A percentile compares a stretch with the other conserved stretches of the same genome.
Conservation (phyloP, 2,113 vertebrate species). For the Thymallus thymallus region DNA sequence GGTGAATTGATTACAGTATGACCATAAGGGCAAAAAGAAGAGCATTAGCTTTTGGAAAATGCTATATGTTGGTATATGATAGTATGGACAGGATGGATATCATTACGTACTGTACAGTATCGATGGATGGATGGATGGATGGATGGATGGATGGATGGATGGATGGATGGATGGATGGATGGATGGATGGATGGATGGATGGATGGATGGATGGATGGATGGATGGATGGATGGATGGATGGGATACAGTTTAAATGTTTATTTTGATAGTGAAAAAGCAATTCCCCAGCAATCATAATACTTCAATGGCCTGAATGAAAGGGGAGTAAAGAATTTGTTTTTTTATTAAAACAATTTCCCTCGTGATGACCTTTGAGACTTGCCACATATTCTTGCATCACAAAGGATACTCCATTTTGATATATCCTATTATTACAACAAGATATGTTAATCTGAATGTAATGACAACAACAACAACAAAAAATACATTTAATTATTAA, state of each 20-base stretch:
- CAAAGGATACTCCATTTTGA: slow-evolving; percentile 1
- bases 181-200: background rate
- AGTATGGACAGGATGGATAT: background rate
- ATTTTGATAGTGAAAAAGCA: background rate
- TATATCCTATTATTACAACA: slow-evolving; percentile 24
- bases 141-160: background rate
- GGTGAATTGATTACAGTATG: too few relatives aligned
- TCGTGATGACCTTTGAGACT: background rate
- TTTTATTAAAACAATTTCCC: background rate
- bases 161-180: background rate
- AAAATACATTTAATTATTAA: slow-evolving; percentile 18
- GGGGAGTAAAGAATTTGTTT: background rate
- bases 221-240: background rate
- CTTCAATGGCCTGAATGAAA: background rate
- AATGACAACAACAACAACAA: slow-evolving; percentile 21
- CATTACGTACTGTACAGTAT: background rate
- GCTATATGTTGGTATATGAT: background rate
- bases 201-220: background rate
- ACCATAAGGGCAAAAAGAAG: background rate
- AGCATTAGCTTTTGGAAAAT: background rate
- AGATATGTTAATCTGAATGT: slow-evolving; percentile 30
- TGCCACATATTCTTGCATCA: background rate
- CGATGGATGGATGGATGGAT: background rate
- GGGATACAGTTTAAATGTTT: background rate
- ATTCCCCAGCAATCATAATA: background rate